These are phyloP conservation scores for Dufourea novaeangliae DNA, from an alignment of 1,140 invertebrate genomes.

Conservation along the genomic window DNA sequence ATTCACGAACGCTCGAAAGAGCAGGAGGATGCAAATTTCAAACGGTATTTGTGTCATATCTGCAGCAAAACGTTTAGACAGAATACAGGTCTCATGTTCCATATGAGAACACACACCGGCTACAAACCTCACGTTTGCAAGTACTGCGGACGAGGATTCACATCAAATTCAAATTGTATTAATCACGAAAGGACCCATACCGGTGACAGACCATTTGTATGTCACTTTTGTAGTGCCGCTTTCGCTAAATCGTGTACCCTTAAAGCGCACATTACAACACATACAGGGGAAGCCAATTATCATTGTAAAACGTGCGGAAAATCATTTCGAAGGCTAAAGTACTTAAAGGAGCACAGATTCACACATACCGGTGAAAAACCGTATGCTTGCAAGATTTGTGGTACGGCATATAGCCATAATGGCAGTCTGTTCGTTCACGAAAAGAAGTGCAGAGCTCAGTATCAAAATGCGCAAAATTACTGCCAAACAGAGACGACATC, in stretches of 20 bases:
- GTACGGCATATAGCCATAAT: conserved; percentile 79
- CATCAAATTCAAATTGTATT: conserved; percentile 77
- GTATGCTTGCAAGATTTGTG: conserved; percentile 87
- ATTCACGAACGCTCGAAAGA: conserved; percentile 75
- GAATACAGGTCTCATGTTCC: conserved; percentile 82
- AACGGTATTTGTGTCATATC: conserved; percentile 76
- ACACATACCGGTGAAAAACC: conserved; percentile 90
- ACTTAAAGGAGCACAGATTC: conserved; percentile 82
- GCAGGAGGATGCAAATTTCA: conserved; percentile 71
- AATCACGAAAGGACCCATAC: conserved; percentile 85
- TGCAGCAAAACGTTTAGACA: conserved; percentile 77
- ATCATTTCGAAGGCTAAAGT: conserved; percentile 81
- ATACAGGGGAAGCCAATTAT: conserved; percentile 78
- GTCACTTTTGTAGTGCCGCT: conserved; percentile 81
- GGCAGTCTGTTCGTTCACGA: conserved; percentile 78
- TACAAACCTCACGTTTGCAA: conserved; percentile 87
- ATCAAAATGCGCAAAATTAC: conserved; percentile 61
- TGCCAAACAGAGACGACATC: conserved; percentile 51
- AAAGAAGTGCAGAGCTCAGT: conserved; percentile 76
- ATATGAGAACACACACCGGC: conserved; percentile 88
- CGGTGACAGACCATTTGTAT: conserved; percentile 84
- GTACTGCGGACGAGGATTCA: conserved; percentile 87
- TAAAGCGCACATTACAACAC: conserved; percentile 79
- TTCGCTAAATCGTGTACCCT: conserved; percentile 79
- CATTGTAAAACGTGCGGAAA: conserved; percentile 82